Conservation (phyloP, 2,113 vertebrate genomes). For the Vulpes ferrilata region DNA sequence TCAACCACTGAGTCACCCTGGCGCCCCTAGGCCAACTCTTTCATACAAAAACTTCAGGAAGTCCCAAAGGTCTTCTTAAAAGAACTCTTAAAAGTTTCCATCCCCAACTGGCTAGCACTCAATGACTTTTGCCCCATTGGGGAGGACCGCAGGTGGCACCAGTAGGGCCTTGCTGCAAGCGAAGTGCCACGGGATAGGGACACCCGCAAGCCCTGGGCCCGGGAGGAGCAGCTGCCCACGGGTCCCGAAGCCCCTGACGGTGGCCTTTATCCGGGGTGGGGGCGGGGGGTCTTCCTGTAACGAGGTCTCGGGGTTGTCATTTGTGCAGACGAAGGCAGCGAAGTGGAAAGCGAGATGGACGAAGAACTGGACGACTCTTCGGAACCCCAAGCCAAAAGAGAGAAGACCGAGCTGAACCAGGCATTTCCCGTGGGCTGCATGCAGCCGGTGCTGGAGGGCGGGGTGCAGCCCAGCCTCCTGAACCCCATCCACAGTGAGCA, state of each 20-base stretch:
- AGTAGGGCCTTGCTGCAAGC: neutral
- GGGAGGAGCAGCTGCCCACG: too few relatives aligned
- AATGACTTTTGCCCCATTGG: neutral
- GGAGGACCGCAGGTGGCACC: neutral
- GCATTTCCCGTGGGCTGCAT: constrained; percentile 90
- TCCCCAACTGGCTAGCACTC: neutral
- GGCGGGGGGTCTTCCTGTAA: neutral
- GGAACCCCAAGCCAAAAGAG: constrained; percentile 91
- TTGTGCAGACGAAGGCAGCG: constrained; percentile 91
- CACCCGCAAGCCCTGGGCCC: neutral
- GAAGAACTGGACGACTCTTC: constrained; percentile 92
- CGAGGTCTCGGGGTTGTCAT: constrained; percentile 78
- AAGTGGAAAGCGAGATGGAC: constrained; percentile 92
- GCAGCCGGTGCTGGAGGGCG: constrained; percentile 89
- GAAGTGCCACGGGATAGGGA: neutral
- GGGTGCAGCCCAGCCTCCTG: constrained; percentile 89
- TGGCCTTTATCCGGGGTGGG: too few relatives aligned
- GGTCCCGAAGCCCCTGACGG: too few relatives aligned
- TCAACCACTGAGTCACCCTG: too few relatives aligned
- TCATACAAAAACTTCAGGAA: constrained; percentile 27
- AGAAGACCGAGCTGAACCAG: constrained; percentile 90
- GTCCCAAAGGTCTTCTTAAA: neutral
- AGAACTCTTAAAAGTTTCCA: neutral
- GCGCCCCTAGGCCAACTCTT: neutral
- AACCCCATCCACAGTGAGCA: constrained; percentile 91